Evolutionary conservation across 2,888 invertebrate species (phyloP), one percentile per base, ranked within the genome.

Genomic region (Diarsia mendica): DNA sequence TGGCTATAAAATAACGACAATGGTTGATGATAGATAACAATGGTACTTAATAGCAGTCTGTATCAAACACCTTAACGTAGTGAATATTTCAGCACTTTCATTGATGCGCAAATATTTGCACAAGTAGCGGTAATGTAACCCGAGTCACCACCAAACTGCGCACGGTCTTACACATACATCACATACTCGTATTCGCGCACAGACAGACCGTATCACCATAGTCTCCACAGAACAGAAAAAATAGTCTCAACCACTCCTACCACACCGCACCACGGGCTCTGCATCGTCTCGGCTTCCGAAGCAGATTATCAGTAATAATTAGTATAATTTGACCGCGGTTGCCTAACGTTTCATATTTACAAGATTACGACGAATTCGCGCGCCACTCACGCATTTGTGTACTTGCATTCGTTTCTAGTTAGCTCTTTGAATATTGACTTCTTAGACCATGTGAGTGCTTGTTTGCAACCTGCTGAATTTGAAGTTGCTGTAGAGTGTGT

Each of bases 291-390:
- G 8, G 39, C 23, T 67, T 74, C n/a, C 33, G 39, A 67, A 23
- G 65, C 44, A 82, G 51, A 77, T 80, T 73, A 82, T 65, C 48
- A 55, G 63, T 82, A 66, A 71, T 77, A 66, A 71, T 77, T 73
- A 44, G n/a, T 63, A 77, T 67, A 73, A 71, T 65, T 65, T 71
- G 46, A 48, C 67, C 55, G 61, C 46, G 71, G 63, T 80, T 83
- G 33, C 69, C 49, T 44, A 76, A 69, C 51, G 65, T 69, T 79
- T 68, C 70, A 77, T 73, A 82, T 68, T 61, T 49, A 79, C 83
- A 83, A 77, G 80, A 80, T 77, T 74, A 58, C 51, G 70, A 68
- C 23, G 67, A 72, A 67, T 51, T 53, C 55, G 64, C 49, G 65
- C 55, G 18, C 64, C 53, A 64, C 53, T 66, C 61, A 75, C 67